Base-by-base conservation (phyloP, 2,888 invertebrate genomes). In the Nemotelus nigrinus region DNA sequence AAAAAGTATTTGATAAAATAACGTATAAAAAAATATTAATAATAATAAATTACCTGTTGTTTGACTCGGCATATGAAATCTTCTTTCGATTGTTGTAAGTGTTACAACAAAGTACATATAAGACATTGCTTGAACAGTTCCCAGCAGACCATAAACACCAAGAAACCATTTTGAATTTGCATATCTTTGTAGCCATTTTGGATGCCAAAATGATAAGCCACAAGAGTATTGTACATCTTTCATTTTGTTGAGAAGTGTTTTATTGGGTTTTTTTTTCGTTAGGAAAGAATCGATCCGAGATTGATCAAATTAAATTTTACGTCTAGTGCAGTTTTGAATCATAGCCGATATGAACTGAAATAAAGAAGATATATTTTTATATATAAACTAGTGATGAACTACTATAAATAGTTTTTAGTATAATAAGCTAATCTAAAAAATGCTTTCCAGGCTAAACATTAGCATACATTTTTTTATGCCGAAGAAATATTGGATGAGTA, bases 61-160 rank as follows among this genome's bases (percentile, higher is more conserved):
- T 83, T 89, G 89, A 82, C 92, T 92, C 57, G 91, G 91, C 82
- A 92, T 91, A 85, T 91, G 91, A 84, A 92, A 92, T 80, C 92
- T 87, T 82, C 91, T 92, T 83, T 92, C 92, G 82, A 92, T 85
- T 3, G 92, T 92, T 72, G 91, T 91, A 80, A 92, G 86, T 8
- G 91, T 91, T 10, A 92, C 91, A 5, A 90, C 88, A 82, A 91
- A 91, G 82, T 92, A 92, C 83, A 92, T 89, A 83, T 90, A 91
- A 43, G 91, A 89, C 90, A 91, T 92, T 74, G 91, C 89, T 82
- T 92, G 92, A 8, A 90, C 89, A 77, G 91, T 90, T 47, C 92
- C 92, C 57, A 92, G 85, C 8, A 92, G 83, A 8, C 91, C 91
- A 81, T 91, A 92, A 8, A 92, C 88, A 3, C 88, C 85, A 83